These are phyloP conservation scores for Agrilus mali DNA, from an alignment of 2,888 invertebrate species.

Conservation along the genomic window DNA sequence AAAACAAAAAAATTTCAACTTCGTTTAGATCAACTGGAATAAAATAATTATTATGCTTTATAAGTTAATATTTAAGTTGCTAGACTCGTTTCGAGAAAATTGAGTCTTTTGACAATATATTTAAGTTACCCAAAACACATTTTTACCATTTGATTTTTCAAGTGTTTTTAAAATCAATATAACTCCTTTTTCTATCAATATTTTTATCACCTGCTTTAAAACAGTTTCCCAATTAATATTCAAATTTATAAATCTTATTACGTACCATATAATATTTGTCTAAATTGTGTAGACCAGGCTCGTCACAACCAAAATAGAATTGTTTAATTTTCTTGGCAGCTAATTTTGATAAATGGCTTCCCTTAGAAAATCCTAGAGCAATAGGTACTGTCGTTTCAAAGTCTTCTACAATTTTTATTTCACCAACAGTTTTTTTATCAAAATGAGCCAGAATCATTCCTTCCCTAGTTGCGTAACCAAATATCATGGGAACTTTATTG, in stretches of 20 bases:
- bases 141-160: no score
- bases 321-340: constrained; percentile 13
- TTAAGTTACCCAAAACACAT: no score
- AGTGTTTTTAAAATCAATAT: no score
- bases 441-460: constrained; percentile 17
- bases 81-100: no score
- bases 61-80: no score
- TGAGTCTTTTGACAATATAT: no score
- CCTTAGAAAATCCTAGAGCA: constrained; percentile 10
- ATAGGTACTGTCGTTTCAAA: constrained; percentile 16
- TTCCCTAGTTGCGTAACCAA: constrained; percentile 20
- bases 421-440: constrained; percentile 9
- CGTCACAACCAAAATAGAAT: constrained; percentile 14
- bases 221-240: no score
- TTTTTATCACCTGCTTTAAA: no score
- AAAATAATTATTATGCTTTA: no score
- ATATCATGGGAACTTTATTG: constrained; percentile 20
- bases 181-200: no score
- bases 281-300: constrained; percentile 9
- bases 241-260: neutral
- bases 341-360: constrained; percentile 10
- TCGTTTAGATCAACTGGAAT: no score
- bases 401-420: constrained; percentile 8
- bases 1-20: no score
- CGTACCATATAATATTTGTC: constrained; percentile 7